These are phyloP conservation scores for Abramis brama DNA, from an alignment of 2,113 vertebrate species.

Conservation along the genomic window DNA sequence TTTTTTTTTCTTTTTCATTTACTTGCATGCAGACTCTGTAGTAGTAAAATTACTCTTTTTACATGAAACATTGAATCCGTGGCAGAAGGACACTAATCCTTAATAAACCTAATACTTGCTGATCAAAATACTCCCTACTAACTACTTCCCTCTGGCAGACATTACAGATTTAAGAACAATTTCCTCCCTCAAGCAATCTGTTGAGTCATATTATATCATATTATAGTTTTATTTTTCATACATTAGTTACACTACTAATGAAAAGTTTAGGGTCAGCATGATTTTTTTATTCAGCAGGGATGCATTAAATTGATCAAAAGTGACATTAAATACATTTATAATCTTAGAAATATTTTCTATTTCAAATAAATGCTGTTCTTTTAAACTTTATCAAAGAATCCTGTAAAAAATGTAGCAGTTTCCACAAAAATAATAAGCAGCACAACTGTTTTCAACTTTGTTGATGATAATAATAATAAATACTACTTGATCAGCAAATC, in stretches of 20 bases:
- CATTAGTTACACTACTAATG: neutral
- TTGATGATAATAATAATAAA: too few relatives aligned
- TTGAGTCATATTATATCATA: neutral
- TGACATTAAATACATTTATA: neutral
- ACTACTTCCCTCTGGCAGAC: neutral
- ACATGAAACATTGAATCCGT: neutral
- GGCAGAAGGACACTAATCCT: neutral
- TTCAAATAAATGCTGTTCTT: neutral
- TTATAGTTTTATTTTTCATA: neutral
- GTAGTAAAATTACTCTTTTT: neutral
- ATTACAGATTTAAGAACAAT: neutral
- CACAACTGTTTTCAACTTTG: too few relatives aligned
- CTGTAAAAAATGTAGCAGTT: neutral
- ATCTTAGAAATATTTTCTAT: neutral
- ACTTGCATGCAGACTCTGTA: neutral
- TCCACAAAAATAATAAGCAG: neutral
- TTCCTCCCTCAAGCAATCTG: neutral
- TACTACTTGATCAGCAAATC: too few relatives aligned
- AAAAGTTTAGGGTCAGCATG: neutral
- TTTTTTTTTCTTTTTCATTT: constrained; percentile 1
- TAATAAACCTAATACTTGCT: neutral
- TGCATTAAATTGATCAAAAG: neutral
- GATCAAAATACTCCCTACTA: neutral
- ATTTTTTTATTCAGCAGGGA: neutral
- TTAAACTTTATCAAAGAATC: neutral